These are phyloP conservation scores for Epizoanthus illoricatus DNA, from an alignment of 92 coral and sea anemone genomes.

Conservation along the genomic window DNA sequence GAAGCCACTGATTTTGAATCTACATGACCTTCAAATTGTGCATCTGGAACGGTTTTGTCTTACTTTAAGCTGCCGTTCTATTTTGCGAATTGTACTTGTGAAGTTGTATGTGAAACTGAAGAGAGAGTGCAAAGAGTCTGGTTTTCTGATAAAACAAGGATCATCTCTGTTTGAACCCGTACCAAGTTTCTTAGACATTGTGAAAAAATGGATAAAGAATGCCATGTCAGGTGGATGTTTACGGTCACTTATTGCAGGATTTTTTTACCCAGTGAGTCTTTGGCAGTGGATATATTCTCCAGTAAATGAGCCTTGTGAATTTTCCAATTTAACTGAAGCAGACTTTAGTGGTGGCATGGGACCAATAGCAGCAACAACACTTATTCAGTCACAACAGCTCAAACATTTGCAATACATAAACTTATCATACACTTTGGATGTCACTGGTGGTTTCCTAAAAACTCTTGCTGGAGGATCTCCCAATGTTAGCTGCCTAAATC, in stretches of 20 bases:
- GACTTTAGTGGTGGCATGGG: conserved; percentile 15
- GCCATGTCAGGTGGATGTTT: background rate
- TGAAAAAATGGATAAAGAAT: background rate
- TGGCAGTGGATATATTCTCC: conserved; percentile 1
- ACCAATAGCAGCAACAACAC: background rate
- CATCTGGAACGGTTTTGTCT: background rate
- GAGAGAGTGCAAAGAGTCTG: background rate
- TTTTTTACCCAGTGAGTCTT: background rate
- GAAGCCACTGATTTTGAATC: conserved; percentile 9
- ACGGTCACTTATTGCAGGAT: background rate
- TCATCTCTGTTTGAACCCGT: background rate
- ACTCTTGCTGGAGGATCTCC: conserved; percentile 20
- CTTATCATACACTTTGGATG: conserved; percentile 2
- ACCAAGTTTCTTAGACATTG: background rate
- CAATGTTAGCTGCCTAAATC: background rate
- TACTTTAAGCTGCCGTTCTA: background rate
- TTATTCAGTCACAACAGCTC: background rate
- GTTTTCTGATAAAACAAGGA: background rate
- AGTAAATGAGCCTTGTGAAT: background rate
- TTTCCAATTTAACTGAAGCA: conserved; percentile 7
- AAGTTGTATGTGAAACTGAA: conserved; percentile 6
- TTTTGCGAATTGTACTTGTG: background rate
- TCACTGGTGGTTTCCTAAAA: conserved; percentile 10
- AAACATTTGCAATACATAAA: conserved; percentile 14
- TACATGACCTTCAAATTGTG: conserved; percentile 13